Evolutionary conservation across 1,140 invertebrate genomes (phyloP).

Genomic region (Acromyrmex charruanus): DNA sequence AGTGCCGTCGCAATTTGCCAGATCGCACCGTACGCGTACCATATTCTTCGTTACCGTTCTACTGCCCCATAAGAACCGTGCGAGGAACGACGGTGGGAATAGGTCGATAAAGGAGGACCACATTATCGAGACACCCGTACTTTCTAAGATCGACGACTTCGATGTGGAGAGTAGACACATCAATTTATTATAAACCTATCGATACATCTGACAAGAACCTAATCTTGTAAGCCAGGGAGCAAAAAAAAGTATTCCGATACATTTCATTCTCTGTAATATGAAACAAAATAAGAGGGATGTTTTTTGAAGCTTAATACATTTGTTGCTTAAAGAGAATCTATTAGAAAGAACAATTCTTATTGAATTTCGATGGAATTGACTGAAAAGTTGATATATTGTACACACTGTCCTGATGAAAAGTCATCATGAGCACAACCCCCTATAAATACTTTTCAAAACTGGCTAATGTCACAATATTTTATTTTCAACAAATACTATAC

Average conservation of each 20-base stretch:
- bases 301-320: background rate
- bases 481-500: too few relatives aligned
- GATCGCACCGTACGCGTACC: slow-evolving; percentile 21
- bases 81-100: background rate
- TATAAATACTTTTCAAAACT: too few relatives aligned
- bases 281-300: background rate
- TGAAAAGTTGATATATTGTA: too few relatives aligned
- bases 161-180: background rate
- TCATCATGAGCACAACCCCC: too few relatives aligned
- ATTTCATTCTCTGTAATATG: background rate
- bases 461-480: too few relatives aligned
- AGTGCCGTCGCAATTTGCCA: slow-evolving; percentile 47
- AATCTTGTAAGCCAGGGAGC: background rate
- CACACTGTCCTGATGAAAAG: too few relatives aligned
- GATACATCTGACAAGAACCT: background rate
- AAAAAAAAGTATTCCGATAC: slow-evolving; percentile 9
- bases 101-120: background rate
- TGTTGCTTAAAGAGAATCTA: background rate
- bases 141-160: slow-evolving; percentile 18
- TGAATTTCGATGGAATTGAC: too few relatives aligned
- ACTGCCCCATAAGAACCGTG: background rate
- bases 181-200: slow-evolving; percentile 27
- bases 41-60: background rate
- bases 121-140: background rate
- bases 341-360: background rate